Evolutionary conservation across 64 coral and sea anemone genomes (phyloP), one percentile per base, ranked within the genome.

Genomic region (Anthopleura sola): DNA sequence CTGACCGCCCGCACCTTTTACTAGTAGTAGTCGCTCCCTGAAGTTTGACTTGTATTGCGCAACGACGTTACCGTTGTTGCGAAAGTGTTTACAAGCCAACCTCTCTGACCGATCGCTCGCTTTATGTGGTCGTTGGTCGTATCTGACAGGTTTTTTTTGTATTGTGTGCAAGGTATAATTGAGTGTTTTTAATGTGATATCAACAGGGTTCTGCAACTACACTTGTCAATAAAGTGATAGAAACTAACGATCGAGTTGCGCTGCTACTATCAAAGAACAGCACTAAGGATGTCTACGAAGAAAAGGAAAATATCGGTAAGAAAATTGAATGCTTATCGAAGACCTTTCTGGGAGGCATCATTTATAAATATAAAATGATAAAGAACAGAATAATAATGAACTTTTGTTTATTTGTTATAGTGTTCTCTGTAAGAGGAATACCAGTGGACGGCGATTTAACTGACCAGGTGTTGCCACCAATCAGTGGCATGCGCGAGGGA

Each of bases 341-440:
- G 31, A 77, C 31, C 3, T 40, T 19, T 37, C 7, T 12, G 6
- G 12, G 6, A 1, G 16, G 11, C 14, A 17, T 15, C 50, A 53
- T 53, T 53, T 12, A 12, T 62, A 62, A 26, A 62, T 26, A 62
- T 23, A 23, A 24, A 10, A 62, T 26, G 7, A 10, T 62, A 62
- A n/a, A 11, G n/a, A n/a, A 21, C 58, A 26, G 1, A 29, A 71
- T 9, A 23, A 26, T 62, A 1, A n/a, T 4, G 3, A 56, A 18
- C 16, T 56, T 20, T 56, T 62, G 5, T 23, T 24, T 9, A 2
- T 79, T 46, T 48, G 4, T 5, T 47, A 26, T 26, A 79, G 76
- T 48, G 24, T 23, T 83, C 18, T 56, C 49, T 60, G 82, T 83
- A 17, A 53, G 82, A 56, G 82, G 46, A 33, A 34, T 83, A 53